Base-by-base conservation (phyloP, 2,113 vertebrate species). In the Sylvilagus bachmani region DNA sequence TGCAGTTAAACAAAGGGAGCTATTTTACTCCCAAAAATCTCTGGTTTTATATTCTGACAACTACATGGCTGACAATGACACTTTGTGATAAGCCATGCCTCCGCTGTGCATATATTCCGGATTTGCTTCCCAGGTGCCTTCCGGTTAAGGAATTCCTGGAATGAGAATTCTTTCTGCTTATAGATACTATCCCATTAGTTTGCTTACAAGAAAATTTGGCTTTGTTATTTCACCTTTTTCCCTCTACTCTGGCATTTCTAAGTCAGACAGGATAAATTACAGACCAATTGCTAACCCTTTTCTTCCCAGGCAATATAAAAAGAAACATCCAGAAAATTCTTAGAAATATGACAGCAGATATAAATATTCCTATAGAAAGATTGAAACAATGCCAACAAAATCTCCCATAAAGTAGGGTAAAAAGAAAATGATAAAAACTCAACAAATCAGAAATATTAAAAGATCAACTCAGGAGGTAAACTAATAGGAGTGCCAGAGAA, bases 291-390 rank as follows among this genome's bases (percentile, higher is more conserved):
- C 44, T 66, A 73, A 53, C 13, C 25, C 19, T 73, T 86, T 86
- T 85, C 36, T 86, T 82, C 80, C 49, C 24, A 61, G 74, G 27
- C 36, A 10, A 6, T 14, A 67, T 58, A 90, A 80, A 81, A 21
- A 64, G 14, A 64, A 87, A 38, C 17, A 53, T 75, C 74, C 75
- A 69, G 80, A 74, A 74, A 86, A 16, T 24, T 93, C 27, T 80
- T 80, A 58, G 36, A 85, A 73, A 24, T 31, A 80, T 9, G 24
- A 58, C 24, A 22, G 9, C 36, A 13, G 33, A 74, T 73, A 36
- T 51, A 80, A 78, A 55, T 85, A 85, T 85, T 89, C 79, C 67
- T 73, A 49, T 49, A 73, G 29, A 74, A 90, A 73, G 58, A 17
- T 10, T 79, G 44, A 67, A 78, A 49, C 64, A 88, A 93, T 67